phyloP scores from a whole-genome alignment of 2,113 vertebrate species.

The Rhineura floridana region DNA sequence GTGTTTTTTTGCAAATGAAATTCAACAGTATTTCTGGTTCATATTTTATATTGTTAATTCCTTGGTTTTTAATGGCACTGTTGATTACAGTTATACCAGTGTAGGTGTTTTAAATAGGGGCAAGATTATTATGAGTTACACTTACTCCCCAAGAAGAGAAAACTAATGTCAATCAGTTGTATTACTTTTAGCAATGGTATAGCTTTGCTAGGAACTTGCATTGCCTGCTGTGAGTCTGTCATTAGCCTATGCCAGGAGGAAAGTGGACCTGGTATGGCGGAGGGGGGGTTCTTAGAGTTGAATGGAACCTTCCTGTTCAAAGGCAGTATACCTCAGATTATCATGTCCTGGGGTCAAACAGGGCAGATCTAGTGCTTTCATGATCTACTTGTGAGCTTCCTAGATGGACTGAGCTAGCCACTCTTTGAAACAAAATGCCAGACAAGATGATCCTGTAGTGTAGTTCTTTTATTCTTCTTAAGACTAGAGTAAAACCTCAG shows the following conservation, averaged over 20 bases:
- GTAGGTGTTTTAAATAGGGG: neutral
- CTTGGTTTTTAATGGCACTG: neutral
- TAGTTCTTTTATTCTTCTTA: neutral
- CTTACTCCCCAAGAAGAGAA: neutral
- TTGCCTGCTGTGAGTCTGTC: too few relatives aligned
- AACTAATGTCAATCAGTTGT: neutral
- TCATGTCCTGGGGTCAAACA: neutral
- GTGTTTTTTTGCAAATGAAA: constrained; percentile 34
- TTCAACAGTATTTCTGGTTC: neutral
- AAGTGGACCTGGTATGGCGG: neutral
- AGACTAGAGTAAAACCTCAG: neutral
- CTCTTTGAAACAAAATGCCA: neutral
- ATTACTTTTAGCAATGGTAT: neutral
- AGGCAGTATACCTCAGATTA: too few relatives aligned
- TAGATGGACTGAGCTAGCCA: too few relatives aligned
- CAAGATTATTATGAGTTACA: neutral
- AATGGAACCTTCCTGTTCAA: too few relatives aligned
- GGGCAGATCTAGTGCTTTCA: neutral
- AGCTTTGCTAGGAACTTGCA: neutral
- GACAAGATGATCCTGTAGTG: neutral
- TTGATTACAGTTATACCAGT: neutral
- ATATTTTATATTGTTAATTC: neutral
- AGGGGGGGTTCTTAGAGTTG: neutral
- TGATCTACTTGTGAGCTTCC: too few relatives aligned
- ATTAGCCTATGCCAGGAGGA: neutral